phyloP scores from a whole-genome alignment of 2,888 invertebrate species.

The Ganaspis brasiliensis region DNA sequence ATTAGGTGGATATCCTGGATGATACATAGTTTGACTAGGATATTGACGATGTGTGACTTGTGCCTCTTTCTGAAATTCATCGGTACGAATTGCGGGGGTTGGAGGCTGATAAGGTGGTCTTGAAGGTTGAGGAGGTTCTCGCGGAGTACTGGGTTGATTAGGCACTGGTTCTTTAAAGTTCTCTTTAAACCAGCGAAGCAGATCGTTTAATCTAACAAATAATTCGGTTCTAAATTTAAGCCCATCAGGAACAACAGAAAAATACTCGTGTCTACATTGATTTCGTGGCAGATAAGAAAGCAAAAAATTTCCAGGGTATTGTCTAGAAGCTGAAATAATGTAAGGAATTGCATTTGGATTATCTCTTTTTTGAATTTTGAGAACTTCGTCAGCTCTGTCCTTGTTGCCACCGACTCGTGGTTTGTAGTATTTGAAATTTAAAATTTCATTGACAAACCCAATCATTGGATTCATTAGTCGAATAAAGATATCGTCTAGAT shows the following conservation, averaged over 20 bases:
- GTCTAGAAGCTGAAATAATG: slow-evolving; percentile 89
- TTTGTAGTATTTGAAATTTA: slow-evolving; percentile 94
- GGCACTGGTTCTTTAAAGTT: slow-evolving; percentile 96
- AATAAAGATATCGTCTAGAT: slow-evolving; percentile 99
- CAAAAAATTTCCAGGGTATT: slow-evolving; percentile 94
- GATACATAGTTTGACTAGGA: slow-evolving; percentile 59
- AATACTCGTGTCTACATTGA: slow-evolving; percentile 93
- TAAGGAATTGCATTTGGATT: slow-evolving; percentile 95
- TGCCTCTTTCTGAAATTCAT: not conserved
- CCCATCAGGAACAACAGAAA: slow-evolving; percentile 95
- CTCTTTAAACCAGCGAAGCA: slow-evolving; percentile 98
- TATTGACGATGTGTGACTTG: not conserved
- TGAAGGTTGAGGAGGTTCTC: slow-evolving; percentile 81
- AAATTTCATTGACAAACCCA: slow-evolving; percentile 92
- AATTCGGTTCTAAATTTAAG: slow-evolving; percentile 93
- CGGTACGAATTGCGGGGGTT: slow-evolving; percentile 75
- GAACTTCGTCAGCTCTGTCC: slow-evolving; percentile 92
- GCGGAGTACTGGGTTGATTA: slow-evolving; percentile 86
- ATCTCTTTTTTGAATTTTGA: slow-evolving; percentile 93
- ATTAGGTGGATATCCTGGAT: too few species aligned
- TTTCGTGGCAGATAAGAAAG: slow-evolving; percentile 94
- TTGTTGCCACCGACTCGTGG: slow-evolving; percentile 89
- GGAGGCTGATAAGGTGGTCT: slow-evolving; percentile 84
- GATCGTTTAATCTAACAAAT: slow-evolving; percentile 89
- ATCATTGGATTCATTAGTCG: slow-evolving; percentile 97